Percentiles rank a stretch among this genome's conserved stretches.
Conservation (phyloP, 2,113 vertebrate genomes). For the Apus apus region DNA sequence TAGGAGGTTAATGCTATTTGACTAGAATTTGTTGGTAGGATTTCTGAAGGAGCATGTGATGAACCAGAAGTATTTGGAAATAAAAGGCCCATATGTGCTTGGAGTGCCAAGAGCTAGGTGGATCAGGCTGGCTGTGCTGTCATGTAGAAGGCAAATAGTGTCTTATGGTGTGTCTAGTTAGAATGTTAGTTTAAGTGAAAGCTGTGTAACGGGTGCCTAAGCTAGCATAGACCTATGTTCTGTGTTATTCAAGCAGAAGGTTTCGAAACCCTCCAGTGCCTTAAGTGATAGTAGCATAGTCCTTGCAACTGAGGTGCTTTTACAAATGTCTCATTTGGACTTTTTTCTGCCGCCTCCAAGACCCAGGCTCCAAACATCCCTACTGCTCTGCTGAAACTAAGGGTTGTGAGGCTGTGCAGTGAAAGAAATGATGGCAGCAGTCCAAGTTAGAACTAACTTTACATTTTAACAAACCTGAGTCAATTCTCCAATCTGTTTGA, state of each 20-base stretch:
- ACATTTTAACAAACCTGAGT: not conserved
- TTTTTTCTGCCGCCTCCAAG: not conserved
- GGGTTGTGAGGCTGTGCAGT: not conserved
- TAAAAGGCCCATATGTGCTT: not conserved
- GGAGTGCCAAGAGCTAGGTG: not conserved
- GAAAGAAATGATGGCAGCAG: not conserved
- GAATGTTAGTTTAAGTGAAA: not conserved
- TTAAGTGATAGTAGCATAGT: not conserved
- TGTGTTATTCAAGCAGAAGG: not conserved
- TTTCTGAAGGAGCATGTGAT: not conserved
- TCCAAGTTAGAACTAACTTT: not conserved
- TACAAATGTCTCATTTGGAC: not conserved
- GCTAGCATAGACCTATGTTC: not conserved
- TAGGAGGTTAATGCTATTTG: not conserved
- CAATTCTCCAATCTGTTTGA: not conserved
- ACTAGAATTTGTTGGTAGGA: not conserved
- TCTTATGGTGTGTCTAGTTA: not conserved
- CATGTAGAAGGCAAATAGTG: not conserved
- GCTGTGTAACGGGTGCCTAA: not conserved
- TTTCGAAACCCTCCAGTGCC: not conserved
- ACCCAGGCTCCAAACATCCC: not conserved
- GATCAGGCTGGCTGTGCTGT: not conserved
- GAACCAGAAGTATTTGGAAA: not conserved
- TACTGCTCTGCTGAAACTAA: not conserved
- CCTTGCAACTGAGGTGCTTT: not conserved